These are phyloP conservation scores for Apis laboriosa DNA, from an alignment of 1,140 invertebrate genomes.

Conservation along the genomic window DNA sequence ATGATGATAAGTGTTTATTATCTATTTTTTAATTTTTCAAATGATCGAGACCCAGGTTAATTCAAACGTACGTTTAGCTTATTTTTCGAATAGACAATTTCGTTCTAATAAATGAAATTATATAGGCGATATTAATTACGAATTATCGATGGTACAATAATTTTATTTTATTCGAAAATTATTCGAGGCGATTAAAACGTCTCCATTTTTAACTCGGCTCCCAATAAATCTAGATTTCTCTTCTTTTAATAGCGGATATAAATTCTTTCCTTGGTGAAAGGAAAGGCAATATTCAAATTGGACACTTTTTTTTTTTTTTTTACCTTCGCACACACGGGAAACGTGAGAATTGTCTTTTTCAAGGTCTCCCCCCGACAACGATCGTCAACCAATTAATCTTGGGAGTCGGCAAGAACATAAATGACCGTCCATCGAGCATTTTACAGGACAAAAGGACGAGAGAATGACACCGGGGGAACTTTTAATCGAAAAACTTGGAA, in stretches of 20 bases:
- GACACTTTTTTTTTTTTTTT: background rate
- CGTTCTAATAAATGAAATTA: too few species aligned
- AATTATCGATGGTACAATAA: too few species aligned
- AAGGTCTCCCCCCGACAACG: background rate
- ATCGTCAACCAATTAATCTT: conserved; percentile 40
- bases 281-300: background rate
- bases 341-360: conserved; percentile 9
- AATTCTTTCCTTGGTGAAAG: background rate
- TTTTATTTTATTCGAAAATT: too few species aligned
- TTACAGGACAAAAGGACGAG: conserved; percentile 27
- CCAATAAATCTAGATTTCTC: background rate
- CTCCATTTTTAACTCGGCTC: background rate
- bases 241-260: background rate
- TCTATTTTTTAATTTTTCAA: too few species aligned
- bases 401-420: conserved; percentile 43
- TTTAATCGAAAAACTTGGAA: conserved; percentile 72
- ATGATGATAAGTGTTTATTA: too few species aligned
- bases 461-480: conserved; percentile 54
- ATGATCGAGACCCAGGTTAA: too few species aligned
- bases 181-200: background rate
- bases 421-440: conserved; percentile 53
- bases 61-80: too few species aligned
- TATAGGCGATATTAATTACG: too few species aligned
- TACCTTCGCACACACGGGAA: background rate
- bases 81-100: too few species aligned